phyloP scores from a whole-genome alignment of 53 echinoderm and acorn worm genomes.

The Holothuria leucospilota region DNA sequence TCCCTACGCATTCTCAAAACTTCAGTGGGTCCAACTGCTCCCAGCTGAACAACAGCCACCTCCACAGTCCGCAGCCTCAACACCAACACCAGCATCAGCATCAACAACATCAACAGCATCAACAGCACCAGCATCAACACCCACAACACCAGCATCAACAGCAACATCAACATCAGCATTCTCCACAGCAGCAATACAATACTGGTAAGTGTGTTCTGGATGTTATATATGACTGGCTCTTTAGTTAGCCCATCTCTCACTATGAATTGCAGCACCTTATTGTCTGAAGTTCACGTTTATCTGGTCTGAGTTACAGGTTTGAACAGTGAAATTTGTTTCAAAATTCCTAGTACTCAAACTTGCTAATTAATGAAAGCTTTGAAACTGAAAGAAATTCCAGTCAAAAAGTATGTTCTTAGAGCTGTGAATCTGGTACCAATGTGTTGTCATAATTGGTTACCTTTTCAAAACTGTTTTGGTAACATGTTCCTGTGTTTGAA shows the following conservation, averaged over 20 bases:
- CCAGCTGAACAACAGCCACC: constrained; percentile 30
- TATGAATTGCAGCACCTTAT: neutral
- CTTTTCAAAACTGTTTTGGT: too few species aligned
- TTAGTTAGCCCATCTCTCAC: neutral
- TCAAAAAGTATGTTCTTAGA: too few species aligned
- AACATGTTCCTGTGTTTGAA: too few species aligned
- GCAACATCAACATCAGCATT: constrained; percentile 51
- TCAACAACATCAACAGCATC: constrained; percentile 61
- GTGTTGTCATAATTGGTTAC: too few species aligned
- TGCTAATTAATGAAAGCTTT: too few species aligned
- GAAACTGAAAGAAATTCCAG: too few species aligned
- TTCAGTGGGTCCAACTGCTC: constrained; percentile 23
- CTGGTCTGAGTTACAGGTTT: too few species aligned
- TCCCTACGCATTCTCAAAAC: constrained; percentile 8
- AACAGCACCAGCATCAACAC: neutral
- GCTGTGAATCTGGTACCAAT: too few species aligned
- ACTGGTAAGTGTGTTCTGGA: constrained; percentile 18
- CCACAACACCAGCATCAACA: constrained; percentile 14
- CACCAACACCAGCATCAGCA: constrained; percentile 59
- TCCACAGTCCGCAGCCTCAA: constrained; percentile 41
- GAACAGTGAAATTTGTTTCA: too few species aligned
- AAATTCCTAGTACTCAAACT: too few species aligned
- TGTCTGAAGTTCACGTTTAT: too few species aligned
- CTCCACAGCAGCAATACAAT: constrained; percentile 55
- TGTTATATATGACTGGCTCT: neutral